A percentile compares a stretch with the other conserved stretches of the same genome.
Conservation (phyloP, 2,888 invertebrate genomes). For the Ctenicera cuprea region DNA sequence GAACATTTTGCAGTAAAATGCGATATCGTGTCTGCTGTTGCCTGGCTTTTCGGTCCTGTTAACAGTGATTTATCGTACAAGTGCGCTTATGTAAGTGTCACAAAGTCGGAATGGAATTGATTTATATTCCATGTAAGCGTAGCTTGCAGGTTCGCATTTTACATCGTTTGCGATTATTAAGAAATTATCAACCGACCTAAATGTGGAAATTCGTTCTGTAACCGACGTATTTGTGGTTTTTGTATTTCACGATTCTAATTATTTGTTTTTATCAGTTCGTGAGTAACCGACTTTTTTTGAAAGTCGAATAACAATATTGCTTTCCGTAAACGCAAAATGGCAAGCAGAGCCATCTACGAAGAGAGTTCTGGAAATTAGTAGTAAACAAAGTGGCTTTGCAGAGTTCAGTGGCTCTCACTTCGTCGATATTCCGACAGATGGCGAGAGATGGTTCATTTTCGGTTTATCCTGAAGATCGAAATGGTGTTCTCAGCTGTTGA, state of each 20-base stretch:
- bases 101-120: constrained; percentile 29
- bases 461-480: no score
- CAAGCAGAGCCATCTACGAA: neutral
- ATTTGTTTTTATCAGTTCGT: neutral
- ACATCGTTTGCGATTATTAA: constrained; percentile 13
- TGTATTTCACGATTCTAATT: neutral
- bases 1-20: constrained; percentile 21
- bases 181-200: neutral
- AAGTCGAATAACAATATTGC: neutral
- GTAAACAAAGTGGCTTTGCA: neutral
- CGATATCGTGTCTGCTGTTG: constrained; percentile 3
- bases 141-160: neutral
- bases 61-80: constrained; percentile 25
- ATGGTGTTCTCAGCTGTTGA: no score
- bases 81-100: constrained; percentile 32
- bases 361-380: neutral
- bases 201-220: neutral
- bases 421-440: no score
- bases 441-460: no score
- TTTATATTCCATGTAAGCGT: constrained; percentile 25
- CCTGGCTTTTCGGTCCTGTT: constrained; percentile 14
- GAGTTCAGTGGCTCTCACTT: no score
- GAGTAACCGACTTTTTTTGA: neutral
- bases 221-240: neutral
- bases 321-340: no score